Conservation (phyloP, 2,888 invertebrate species). For the Macrophya annulata region DNA sequence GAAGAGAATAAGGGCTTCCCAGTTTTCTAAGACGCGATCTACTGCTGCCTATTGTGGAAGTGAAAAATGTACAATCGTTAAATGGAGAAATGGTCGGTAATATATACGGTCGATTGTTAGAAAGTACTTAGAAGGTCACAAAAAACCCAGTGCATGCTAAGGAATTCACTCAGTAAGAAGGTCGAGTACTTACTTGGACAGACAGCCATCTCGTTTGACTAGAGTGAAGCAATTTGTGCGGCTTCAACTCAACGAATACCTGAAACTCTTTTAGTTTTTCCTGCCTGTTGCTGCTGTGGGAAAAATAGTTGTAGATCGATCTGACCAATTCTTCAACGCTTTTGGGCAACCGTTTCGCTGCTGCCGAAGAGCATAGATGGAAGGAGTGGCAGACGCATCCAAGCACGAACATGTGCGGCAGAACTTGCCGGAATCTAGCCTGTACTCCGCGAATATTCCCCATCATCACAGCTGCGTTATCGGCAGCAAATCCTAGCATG, state of each 20-base stretch:
- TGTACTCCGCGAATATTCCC: slow-evolving; percentile 57
- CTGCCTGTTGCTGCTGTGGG: slow-evolving; percentile 56
- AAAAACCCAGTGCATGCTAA: too few relatives aligned
- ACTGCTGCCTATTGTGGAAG: background rate
- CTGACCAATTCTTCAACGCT: slow-evolving; percentile 58
- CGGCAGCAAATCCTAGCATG: slow-evolving; percentile 59
- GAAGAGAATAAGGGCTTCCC: slow-evolving; percentile 9
- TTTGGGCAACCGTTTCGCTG: slow-evolving; percentile 56
- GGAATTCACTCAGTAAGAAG: background rate
- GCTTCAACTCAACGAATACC: slow-evolving; percentile 60
- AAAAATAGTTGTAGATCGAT: slow-evolving; percentile 59
- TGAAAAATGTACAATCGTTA: slow-evolving; percentile 15
- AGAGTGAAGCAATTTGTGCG: slow-evolving; percentile 67
- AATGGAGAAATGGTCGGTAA: slow-evolving; percentile 25
- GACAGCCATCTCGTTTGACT: slow-evolving; percentile 70
- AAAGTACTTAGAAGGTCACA: too few relatives aligned
- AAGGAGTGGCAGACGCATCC: slow-evolving; percentile 59
- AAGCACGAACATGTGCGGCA: slow-evolving; percentile 58
- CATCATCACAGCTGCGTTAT: slow-evolving; percentile 59
- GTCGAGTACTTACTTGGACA: slow-evolving; percentile 58
- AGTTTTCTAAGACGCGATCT: slow-evolving; percentile 13
- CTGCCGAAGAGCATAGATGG: slow-evolving; percentile 59
- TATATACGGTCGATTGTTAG: background rate
- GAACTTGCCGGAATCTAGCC: slow-evolving; percentile 50
- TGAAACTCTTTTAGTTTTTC: slow-evolving; percentile 52